These are phyloP conservation scores for Tricholaema leucomelas DNA, from an alignment of 2,113 vertebrate genomes.

Conservation along the genomic window DNA sequence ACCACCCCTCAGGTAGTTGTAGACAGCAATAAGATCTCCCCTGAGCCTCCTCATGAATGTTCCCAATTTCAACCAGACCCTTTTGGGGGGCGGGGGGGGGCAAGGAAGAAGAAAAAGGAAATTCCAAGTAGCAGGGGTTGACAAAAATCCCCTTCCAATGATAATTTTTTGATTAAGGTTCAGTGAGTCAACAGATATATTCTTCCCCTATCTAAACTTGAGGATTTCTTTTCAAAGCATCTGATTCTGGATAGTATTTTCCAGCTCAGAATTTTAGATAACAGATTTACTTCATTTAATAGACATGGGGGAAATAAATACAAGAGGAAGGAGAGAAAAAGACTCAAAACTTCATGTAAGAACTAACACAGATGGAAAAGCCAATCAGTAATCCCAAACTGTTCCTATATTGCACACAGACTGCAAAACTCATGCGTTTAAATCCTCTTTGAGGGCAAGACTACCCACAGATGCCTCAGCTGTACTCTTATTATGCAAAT, in stretches of 20 bases:
- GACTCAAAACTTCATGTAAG: not conserved
- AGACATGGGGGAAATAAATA: not conserved
- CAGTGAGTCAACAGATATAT: not conserved
- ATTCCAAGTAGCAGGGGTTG: not conserved
- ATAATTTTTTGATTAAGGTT: not conserved
- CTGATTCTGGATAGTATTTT: not conserved
- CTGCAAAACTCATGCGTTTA: not conserved
- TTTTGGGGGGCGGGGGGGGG: too few relatives aligned
- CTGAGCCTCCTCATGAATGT: too few relatives aligned
- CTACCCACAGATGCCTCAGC: constrained; percentile 6
- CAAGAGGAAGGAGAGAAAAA: not conserved
- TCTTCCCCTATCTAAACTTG: not conserved
- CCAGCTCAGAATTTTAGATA: not conserved
- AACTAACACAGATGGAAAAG: not conserved
- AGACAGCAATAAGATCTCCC: too few relatives aligned
- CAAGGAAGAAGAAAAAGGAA: not conserved
- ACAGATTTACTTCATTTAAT: not conserved
- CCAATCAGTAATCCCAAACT: not conserved
- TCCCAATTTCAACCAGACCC: not conserved
- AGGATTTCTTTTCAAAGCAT: not conserved
- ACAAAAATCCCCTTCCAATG: not conserved
- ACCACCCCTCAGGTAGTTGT: too few relatives aligned
- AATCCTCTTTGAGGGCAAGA: not conserved
- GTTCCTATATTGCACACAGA: not conserved
- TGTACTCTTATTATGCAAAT: constrained; percentile 43